Base-by-base conservation (phyloP, 2,113 vertebrate species). In the Gallinago undulata region DNA sequence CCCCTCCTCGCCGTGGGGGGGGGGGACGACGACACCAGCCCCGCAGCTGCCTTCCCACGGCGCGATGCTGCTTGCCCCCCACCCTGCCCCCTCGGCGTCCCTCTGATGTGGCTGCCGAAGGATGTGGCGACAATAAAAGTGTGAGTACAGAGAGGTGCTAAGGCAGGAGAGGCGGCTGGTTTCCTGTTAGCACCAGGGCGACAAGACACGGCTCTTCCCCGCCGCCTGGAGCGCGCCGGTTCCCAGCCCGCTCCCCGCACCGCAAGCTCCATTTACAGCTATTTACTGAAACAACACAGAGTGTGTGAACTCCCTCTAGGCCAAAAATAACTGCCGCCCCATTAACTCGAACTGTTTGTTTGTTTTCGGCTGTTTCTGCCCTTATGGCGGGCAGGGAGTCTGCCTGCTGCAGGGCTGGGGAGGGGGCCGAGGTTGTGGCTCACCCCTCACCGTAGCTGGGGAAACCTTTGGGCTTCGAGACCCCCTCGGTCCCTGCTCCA, bases 281-380 rank as follows among this genome's bases (percentile, higher is more conserved):
- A 84, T 95, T 96, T 95, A 93, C 89, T 96, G 51, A 95, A 96
- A 95, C 95, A 96, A 94, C 91, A 95, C 68, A 2, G 62, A 47
- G 83, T 70, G 96, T 95, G 94, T 91, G 75, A 94, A 88, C 92
- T 96, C 95, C 89, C 95, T 82, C 70, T 41, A 67, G 94, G 92
- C 94, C 94, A 92, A 94, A 85, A 94, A 92, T 90, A 95, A 96
- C 96, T 94, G 90, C 91, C 10, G 69, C 75, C 89, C 94, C 95
- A 95, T 94, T 92, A 87, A 60, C 89, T 77, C 63, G 7, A 53
- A 27, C 68, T 95, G 91, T 94, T 94, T 96, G 92, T 96, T 96
- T 96, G 94, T 91, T 97, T 95, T 94, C 5, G 3, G 78, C 76
- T 84, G 67, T 7, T 84, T 85, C 43, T 82, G 89, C 81, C 81